Base-by-base conservation (phyloP, 2,797 vertebrate genomes). In the Babyrousa celebensis region DNA sequence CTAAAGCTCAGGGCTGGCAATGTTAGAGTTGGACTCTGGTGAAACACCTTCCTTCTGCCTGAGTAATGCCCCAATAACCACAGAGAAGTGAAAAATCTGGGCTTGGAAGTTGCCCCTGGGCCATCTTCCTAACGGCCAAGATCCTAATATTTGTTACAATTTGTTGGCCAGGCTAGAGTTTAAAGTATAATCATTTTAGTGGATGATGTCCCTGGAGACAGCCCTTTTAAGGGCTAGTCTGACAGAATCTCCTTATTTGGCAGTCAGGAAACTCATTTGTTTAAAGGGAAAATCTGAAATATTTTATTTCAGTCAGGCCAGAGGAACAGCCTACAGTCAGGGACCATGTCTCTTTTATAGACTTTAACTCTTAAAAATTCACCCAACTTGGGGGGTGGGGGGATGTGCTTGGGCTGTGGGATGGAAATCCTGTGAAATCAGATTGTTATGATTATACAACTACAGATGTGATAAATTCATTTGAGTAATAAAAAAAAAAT, bases 361-460 rank as follows among this genome's bases (percentile, higher is more conserved):
- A 89, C n/a, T 97, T 96, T 48, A 72, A 90, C 63, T 94, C 77
- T 88, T 95, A 63, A 95, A 36, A 96, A 77, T 85, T 84, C 58
- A 85, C 25, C 11, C 36, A 36, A 36, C 36, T 36, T 36, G 36
- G 36, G 36, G 36, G 36, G 3, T 36, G 36, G 36, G 3, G 36
- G 36, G 36, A 36, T 36, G 36, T 36, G 36, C 36, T 36, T 36
- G 36, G 36, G 36, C 36, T 36, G 36, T 36, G 36, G 36, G 36
- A 36, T 36, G 4, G 36, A 36, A 36, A 36, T 36, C 36, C 36
- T 36, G 36, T 36, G 36, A 36, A 36, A 36, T 36, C 36, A 36
- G 36, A 36, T 36, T 36, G 36, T 36, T 36, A 36, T 36, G 36
- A 36, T 36, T 36, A 36, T 36, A 36, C 36, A 36, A 36, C 36